Evolutionary conservation across 1,140 invertebrate genomes (phyloP).

Genomic region (Caligus rogercresseyi): DNA sequence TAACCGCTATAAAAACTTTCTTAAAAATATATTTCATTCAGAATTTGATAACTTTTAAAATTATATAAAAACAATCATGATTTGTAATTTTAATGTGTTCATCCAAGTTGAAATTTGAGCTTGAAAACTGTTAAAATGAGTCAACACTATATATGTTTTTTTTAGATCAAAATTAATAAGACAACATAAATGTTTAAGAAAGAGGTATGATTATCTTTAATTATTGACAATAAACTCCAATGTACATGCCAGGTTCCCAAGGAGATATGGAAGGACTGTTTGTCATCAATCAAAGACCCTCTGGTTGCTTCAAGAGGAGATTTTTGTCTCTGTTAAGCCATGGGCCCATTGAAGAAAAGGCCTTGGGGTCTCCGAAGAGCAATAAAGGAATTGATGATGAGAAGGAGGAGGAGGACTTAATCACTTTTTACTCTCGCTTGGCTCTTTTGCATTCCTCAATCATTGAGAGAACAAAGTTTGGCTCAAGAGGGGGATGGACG

Average conservation of each 20-base stretch:
- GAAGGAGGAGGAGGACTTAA: not conserved
- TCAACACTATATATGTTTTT: not conserved
- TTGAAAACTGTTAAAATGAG: no score
- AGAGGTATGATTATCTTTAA: no score
- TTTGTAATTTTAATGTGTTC: no score
- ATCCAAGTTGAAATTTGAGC: not conserved
- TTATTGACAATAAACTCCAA: not conserved
- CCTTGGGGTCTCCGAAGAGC: no score
- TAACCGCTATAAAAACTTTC: no score
- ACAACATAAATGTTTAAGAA: not conserved
- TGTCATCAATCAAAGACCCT: not conserved
- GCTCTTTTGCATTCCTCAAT: not conserved
- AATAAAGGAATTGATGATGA: not conserved
- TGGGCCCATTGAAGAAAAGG: no score
- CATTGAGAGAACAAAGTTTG: not conserved
- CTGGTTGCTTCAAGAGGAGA: not conserved
- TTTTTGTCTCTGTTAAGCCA: not conserved
- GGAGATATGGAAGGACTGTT: not conserved
- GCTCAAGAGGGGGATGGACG: not conserved
- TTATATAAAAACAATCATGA: no score
- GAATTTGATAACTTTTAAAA: no score
- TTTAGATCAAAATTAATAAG: not conserved
- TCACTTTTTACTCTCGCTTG: not conserved
- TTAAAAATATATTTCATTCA: no score
- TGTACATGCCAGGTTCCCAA: not conserved